A percentile compares a stretch with the other conserved stretches of the same genome.
Conservation (phyloP, 2,797 vertebrate species). For the Lophotriccus pileatus region DNA sequence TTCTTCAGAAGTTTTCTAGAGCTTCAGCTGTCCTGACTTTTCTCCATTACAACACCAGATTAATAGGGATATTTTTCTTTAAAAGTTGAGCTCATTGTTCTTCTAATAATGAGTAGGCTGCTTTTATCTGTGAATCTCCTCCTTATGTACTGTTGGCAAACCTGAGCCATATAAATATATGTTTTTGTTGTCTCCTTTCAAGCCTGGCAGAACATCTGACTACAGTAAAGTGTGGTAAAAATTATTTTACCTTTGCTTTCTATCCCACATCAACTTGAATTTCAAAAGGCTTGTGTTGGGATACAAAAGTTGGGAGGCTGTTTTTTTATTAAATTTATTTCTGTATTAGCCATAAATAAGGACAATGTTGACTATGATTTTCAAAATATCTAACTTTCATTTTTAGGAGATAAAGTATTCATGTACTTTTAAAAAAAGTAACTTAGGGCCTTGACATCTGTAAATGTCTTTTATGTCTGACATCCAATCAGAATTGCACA, state of each 20-base stretch:
- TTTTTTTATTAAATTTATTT: not conserved
- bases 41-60: not conserved
- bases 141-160: not conserved
- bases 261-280: not conserved
- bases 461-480: not conserved
- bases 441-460: not conserved
- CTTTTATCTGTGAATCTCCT: not conserved
- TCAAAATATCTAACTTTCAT: not conserved
- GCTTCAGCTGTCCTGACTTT: not conserved
- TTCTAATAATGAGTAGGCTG: not conserved
- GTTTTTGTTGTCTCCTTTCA: not conserved
- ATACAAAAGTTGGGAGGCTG: accelerated
- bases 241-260: not conserved
- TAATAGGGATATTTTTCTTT: not conserved
- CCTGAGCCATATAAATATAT: not conserved
- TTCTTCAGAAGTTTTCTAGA: not conserved
- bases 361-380: not conserved
- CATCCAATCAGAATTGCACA: not conserved
- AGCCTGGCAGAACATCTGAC: not conserved
- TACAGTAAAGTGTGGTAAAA: not conserved
- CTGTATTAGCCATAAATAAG: not conserved
- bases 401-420: not conserved
- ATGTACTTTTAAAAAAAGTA: not conserved
- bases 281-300: not conserved
- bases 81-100: not conserved